These are phyloP conservation scores for Sarcophaga rosellei DNA, from an alignment of 2,888 invertebrate species.

Conservation along the genomic window DNA sequence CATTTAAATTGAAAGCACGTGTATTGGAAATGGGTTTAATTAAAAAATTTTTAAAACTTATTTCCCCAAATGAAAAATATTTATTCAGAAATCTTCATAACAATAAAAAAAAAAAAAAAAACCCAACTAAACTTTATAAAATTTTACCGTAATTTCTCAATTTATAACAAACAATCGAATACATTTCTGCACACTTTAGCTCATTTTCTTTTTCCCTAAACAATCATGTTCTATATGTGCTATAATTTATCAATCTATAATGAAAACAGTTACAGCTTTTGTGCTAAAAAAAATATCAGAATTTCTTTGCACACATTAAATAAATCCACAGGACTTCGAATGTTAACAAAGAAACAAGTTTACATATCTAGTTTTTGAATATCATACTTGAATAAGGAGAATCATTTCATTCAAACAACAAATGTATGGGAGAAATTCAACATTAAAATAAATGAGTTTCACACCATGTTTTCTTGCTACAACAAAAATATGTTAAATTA, in stretches of 20 bases:
- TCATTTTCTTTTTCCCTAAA: background rate
- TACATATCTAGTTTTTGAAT: background rate
- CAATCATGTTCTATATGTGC: background rate
- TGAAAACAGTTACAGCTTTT: background rate
- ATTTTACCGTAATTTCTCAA: no score
- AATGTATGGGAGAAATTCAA: conserved; percentile 13
- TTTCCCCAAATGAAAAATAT: no score
- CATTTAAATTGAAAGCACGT: no score
- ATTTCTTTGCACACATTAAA: background rate
- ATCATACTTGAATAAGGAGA: background rate
- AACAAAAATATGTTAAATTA: conserved; percentile 34
- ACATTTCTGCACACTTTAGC: background rate
- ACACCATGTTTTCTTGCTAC: conserved; percentile 45
- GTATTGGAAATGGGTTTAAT: no score
- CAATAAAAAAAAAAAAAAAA: no score
- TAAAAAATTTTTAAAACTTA: no score
- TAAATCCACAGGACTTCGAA: conserved; percentile 36
- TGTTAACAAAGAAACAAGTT: background rate
- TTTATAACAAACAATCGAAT: no score
- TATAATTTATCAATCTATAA: background rate
- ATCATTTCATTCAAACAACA: conserved; percentile 6
- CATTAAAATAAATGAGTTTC: conserved; percentile 61
- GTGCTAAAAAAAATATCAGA: background rate
- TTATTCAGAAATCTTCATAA: no score
- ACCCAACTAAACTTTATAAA: no score